phyloP scores from a whole-genome alignment of 2,113 vertebrate species.

The Zosterops lateralis region DNA sequence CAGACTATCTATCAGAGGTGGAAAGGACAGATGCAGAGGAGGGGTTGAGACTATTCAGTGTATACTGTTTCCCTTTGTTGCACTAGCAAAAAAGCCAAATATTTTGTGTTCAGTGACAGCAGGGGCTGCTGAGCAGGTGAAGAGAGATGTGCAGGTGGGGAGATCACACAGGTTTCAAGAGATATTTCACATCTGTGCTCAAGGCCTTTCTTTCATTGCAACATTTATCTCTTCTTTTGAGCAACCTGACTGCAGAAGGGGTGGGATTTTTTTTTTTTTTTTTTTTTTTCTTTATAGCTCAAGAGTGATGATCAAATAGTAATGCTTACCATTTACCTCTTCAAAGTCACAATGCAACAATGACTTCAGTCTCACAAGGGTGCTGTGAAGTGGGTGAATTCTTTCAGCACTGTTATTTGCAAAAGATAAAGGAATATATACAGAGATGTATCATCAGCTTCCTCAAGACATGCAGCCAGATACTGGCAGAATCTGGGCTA shows the following conservation, averaged over 20 bases:
- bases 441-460: not conserved
- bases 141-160: slow-evolving; percentile 52
- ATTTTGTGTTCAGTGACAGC: not conserved
- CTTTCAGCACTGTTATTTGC: not conserved
- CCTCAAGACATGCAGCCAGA: not conserved
- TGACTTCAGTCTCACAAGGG: not conserved
- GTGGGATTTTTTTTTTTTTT: not conserved
- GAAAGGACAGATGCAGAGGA: not conserved
- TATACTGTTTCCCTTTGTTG: not conserved
- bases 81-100: slow-evolving; percentile 13
- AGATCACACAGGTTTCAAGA: slow-evolving; percentile 45
- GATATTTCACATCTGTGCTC: slow-evolving; percentile 32
- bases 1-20: not conserved
- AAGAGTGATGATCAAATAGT: slow-evolving; percentile 12
- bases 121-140: slow-evolving; percentile 29
- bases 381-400: not conserved
- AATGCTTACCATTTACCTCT: not conserved
- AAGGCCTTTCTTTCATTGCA: slow-evolving; percentile 5
- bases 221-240: slow-evolving; percentile 31
- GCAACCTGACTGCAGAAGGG: not conserved
- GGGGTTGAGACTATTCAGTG: not conserved
- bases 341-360: slow-evolving; percentile 4
- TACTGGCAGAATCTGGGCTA: not conserved
- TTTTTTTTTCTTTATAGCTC: not conserved
- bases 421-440: not conserved